A percentile compares a stretch with the other conserved stretches of the same genome.
Conservation (phyloP, 30 jellyfish, hydroid and myxozoan species). For the Morbakka virulenta region DNA sequence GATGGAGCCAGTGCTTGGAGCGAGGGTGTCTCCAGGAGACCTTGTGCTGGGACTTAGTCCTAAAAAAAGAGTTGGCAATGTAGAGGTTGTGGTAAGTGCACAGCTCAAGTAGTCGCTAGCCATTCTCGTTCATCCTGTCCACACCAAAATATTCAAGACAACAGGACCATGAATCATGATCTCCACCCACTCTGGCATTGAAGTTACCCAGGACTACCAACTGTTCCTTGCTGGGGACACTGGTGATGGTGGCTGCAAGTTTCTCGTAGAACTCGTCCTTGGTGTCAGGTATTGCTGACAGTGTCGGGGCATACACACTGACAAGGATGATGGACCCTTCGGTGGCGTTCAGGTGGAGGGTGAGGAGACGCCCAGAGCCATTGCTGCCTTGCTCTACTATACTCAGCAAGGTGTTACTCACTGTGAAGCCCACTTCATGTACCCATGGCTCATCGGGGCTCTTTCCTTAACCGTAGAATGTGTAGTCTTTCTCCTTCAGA, state of each 20-base stretch:
- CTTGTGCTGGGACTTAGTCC: no score
- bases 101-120: no score
- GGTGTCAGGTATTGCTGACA: no score
- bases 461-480: not conserved
- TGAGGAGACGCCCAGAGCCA: not conserved
- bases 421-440: no score
- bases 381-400: conserved; percentile 4
- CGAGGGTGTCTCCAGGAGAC: conserved; percentile 24
- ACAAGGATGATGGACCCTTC: conserved; percentile 7
- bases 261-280: no score
- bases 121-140: no score
- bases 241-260: conserved; percentile 23
- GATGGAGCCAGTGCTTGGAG: conserved; percentile 40
- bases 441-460: not conserved
- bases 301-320: no score
- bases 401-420: not conserved
- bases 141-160: conserved; percentile 16
- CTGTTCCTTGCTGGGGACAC: no score
- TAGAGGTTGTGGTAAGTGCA: no score
- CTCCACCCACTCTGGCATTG: no score
- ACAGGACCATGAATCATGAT: conserved; percentile 13
- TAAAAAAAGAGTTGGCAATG: no score
- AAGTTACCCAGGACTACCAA: no score
- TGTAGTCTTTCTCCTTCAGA: not conserved
- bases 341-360: not conserved